Conservation (phyloP, 2,797 vertebrate species). For the Thripadectes ignobilis region DNA sequence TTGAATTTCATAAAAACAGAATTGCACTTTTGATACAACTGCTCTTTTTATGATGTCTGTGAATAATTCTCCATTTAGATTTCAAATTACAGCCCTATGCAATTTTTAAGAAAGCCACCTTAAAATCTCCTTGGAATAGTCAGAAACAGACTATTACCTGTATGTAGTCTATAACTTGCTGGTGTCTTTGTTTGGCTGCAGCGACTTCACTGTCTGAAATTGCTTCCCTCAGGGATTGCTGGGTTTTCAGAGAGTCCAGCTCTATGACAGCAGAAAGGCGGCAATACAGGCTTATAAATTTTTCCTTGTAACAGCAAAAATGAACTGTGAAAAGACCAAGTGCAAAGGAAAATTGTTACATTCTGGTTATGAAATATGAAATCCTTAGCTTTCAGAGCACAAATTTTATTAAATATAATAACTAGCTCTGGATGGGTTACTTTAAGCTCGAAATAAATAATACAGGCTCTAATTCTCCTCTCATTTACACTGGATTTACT, state of each 20-base stretch:
- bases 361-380: constrained; percentile 71
- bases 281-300: constrained; percentile 95
- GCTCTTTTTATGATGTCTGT: constrained; percentile 66
- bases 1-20: constrained; percentile 72
- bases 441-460: constrained; percentile 74
- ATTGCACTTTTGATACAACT: constrained; percentile 70
- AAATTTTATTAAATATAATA: constrained; percentile 66
- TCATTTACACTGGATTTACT: constrained; percentile 31
- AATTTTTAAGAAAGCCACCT: constrained; percentile 66
- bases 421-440: constrained; percentile 63
- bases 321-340: constrained; percentile 86
- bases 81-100: constrained; percentile 62
- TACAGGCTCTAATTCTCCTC: constrained; percentile 18
- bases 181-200: constrained; percentile 91
- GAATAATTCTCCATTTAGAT: constrained; percentile 74
- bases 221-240: constrained; percentile 94
- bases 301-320: constrained; percentile 95
- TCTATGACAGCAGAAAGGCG: constrained; percentile 94
- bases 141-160: constrained; percentile 84
- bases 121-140: constrained; percentile 59
- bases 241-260: constrained; percentile 93
- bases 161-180: constrained; percentile 92
- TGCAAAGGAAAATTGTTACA: constrained; percentile 74
- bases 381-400: constrained; percentile 72
- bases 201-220: constrained; percentile 92